Evolutionary conservation across 2,797 vertebrate species (phyloP).

Genomic region (Carapus acus): DNA sequence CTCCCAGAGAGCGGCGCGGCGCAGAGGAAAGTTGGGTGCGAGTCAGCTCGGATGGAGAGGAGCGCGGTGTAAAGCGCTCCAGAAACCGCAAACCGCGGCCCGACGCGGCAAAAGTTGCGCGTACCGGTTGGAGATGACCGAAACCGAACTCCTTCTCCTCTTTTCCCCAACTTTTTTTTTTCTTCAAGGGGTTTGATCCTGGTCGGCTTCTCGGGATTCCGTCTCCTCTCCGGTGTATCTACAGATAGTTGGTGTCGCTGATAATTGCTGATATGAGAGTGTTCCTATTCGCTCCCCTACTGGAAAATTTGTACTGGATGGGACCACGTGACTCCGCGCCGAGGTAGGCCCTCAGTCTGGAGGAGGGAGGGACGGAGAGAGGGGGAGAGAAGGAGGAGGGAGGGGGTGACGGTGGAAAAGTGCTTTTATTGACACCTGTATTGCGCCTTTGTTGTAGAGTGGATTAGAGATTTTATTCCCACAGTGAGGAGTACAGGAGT

Average conservation of each 20-base stretch:
- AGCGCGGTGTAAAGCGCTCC: slow-evolving; percentile 10
- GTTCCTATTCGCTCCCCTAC: slow-evolving; percentile 59
- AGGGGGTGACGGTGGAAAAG: slow-evolving; percentile 11
- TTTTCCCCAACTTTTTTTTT: neutral
- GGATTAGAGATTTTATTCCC: slow-evolving; percentile 6
- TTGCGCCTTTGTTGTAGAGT: slow-evolving; percentile 16
- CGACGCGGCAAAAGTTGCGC: slow-evolving; percentile 30
- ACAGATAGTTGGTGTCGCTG: slow-evolving; percentile 52
- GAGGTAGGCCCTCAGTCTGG: slow-evolving; percentile 59
- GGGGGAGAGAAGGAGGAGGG: slow-evolving; percentile 14
- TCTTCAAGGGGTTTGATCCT: no score
- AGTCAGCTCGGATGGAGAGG: slow-evolving; percentile 21
- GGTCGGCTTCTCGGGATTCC: slow-evolving; percentile 6
- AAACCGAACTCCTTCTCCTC: neutral
- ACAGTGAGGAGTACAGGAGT: neutral
- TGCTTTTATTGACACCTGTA: slow-evolving; percentile 21
- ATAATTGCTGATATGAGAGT: slow-evolving; percentile 71
- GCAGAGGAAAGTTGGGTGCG: slow-evolving; percentile 41
- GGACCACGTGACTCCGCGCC: slow-evolving; percentile 69
- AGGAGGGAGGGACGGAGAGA: slow-evolving; percentile 29
- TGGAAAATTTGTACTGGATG: slow-evolving; percentile 66
- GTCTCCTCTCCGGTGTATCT: slow-evolving; percentile 34
- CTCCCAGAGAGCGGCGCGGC: slow-evolving; percentile 17
- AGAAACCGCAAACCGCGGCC: slow-evolving; percentile 1
- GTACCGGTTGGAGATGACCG: neutral